These are phyloP conservation scores for Pomatorhinus ruficollis DNA, from an alignment of 2,113 vertebrate species.

Conservation along the genomic window DNA sequence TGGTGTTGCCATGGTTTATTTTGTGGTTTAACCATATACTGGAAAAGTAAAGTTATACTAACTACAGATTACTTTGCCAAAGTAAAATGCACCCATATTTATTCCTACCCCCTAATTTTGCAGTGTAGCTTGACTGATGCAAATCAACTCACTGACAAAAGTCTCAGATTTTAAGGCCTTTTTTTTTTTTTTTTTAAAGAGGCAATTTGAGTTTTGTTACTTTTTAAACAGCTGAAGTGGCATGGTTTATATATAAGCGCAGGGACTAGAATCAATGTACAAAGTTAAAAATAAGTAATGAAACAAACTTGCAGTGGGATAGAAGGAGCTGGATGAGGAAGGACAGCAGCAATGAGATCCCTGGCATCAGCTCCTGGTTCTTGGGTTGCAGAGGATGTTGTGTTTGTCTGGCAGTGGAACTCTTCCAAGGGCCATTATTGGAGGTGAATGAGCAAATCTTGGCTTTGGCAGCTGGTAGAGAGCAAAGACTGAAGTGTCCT, in stretches of 20 bases:
- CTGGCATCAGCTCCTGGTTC: not conserved
- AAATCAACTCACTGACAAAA: not conserved
- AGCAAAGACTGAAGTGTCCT: not conserved
- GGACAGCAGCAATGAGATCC: not conserved
- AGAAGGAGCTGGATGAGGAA: not conserved
- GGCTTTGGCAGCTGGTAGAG: not conserved
- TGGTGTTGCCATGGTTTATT: constrained; percentile 3
- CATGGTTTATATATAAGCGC: not conserved
- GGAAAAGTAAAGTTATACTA: constrained; percentile 42
- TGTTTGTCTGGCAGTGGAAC: not conserved
- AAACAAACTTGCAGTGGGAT: not conserved
- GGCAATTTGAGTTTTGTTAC: not conserved
- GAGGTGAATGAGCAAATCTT: constrained; percentile 7
- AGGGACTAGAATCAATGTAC: not conserved
- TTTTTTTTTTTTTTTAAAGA: not conserved
- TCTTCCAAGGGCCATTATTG: not conserved
- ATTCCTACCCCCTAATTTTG: constrained; percentile 34
- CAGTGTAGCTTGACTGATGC: not conserved
- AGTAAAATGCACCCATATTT: not conserved
- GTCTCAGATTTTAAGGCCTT: not conserved
- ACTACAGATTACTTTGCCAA: constrained; percentile 60
- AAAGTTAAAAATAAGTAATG: not conserved
- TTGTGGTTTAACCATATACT: constrained; percentile 50
- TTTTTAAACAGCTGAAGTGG: not conserved
- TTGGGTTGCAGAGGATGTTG: not conserved